phyloP scores from a whole-genome alignment of 2,797 vertebrate species.

The Xiphorhynchus erythropygius region DNA sequence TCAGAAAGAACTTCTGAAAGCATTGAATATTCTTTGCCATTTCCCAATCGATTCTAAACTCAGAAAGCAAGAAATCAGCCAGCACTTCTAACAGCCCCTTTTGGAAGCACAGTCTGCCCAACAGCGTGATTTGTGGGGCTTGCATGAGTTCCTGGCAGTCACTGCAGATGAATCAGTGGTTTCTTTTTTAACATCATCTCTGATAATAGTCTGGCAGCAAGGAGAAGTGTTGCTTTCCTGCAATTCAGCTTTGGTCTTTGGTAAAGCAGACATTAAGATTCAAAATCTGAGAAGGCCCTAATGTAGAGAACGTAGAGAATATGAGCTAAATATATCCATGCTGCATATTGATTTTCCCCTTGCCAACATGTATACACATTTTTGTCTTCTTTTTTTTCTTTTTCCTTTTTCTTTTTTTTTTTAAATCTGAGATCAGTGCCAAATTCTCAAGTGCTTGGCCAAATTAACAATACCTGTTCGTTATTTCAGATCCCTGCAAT shows the following conservation, averaged over 20 bases:
- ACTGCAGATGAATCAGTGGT: conserved; percentile 59
- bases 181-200: conserved; percentile 53
- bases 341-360: not conserved
- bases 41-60: conserved; percentile 56
- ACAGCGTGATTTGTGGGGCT: conserved; percentile 45
- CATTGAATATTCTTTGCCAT: conserved; percentile 44
- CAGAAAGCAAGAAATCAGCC: conserved; percentile 56
- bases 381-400: too few species aligned
- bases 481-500: not conserved
- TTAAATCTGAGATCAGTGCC: not conserved
- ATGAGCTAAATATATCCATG: conserved; percentile 6
- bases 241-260: not conserved
- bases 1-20: conserved; percentile 54
- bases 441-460: not conserved
- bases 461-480: not conserved
- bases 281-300: not conserved
- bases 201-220: conserved; percentile 19
- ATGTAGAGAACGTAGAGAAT: not conserved
- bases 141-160: conserved; percentile 60
- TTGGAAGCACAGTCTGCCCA: conserved; percentile 26
- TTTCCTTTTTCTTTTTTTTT: too few species aligned
- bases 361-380: not conserved
- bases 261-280: not conserved
- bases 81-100: conserved; percentile 39
- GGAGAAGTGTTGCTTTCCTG: not conserved